phyloP scores from a whole-genome alignment of 2,113 vertebrate genomes.

The Hirundichthys speculiger region DNA sequence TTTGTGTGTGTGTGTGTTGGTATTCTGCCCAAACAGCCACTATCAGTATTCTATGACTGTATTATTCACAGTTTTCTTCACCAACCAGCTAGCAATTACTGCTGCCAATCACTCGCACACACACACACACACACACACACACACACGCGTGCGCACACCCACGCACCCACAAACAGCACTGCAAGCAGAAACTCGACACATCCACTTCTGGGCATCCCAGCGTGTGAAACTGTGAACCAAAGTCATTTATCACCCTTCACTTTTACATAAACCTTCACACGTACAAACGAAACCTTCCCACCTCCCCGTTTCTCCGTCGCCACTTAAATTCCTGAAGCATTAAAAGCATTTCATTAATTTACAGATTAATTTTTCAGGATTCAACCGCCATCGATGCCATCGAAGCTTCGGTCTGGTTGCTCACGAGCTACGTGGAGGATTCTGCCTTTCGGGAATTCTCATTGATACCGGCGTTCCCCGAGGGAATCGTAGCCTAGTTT shows the following conservation, averaged over 20 bases:
- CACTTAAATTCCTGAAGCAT: neutral
- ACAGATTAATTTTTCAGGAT: slow-evolving; percentile 14
- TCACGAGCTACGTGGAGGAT: neutral
- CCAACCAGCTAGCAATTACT: slow-evolving; percentile 68
- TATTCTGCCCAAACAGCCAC: slow-evolving; percentile 40
- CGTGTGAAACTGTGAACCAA: slow-evolving; percentile 35
- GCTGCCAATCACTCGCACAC: slow-evolving; percentile 64
- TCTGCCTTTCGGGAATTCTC: neutral
- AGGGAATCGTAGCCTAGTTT: slow-evolving; percentile 5
- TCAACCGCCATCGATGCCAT: neutral
- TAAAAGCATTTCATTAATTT: slow-evolving; percentile 11
- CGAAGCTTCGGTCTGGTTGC: too few species aligned
- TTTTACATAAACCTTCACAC: slow-evolving; percentile 1
- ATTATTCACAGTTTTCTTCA: slow-evolving; percentile 57
- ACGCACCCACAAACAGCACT: neutral
- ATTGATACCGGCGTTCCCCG: neutral
- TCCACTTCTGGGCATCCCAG: slow-evolving; percentile 5
- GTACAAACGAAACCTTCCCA: neutral
- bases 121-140: slow-evolving; percentile 14
- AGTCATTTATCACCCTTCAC: slow-evolving; percentile 26
- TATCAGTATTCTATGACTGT: slow-evolving; percentile 66
- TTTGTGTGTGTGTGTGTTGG: neutral
- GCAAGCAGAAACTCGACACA: slow-evolving; percentile 2
- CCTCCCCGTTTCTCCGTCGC: neutral
- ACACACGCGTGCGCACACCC: slow-evolving; percentile 25